Evolutionary conservation across 64 coral and sea anemone species (phyloP).

Genomic region (Montipora cactus): DNA sequence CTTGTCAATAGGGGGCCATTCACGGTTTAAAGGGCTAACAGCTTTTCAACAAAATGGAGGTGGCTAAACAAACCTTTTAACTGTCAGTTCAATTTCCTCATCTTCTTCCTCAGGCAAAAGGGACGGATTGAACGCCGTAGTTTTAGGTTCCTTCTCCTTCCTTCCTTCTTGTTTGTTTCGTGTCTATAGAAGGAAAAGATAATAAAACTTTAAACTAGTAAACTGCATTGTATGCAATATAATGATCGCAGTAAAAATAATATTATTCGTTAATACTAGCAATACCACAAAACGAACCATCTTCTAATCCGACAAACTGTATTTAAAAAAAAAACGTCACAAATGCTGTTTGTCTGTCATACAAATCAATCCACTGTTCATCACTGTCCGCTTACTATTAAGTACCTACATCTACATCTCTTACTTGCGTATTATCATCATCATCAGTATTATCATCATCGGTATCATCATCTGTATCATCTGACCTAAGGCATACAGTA

Average conservation of each 20-base stretch:
- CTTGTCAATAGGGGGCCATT: too few species aligned
- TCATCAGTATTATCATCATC: constrained; percentile 5
- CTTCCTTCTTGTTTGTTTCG: neutral
- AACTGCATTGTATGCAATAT: too few species aligned
- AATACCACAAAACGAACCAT: too few species aligned
- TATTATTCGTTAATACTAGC: too few species aligned
- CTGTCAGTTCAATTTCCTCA: constrained; percentile 19
- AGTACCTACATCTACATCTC: neutral
- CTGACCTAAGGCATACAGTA: neutral
- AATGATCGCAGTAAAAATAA: too few species aligned
- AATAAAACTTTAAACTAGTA: neutral
- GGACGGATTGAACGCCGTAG: constrained; percentile 11
- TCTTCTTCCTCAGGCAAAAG: constrained; percentile 47
- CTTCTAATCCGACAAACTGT: too few species aligned
- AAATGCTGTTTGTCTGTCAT: too few species aligned
- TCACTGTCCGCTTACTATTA: too few species aligned
- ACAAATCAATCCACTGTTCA: too few species aligned
- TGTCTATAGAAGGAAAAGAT: neutral
- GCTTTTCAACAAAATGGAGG: too few species aligned
- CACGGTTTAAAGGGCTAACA: too few species aligned
- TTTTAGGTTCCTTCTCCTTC: neutral
- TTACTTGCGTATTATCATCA: neutral
- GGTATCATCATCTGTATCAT: constrained; percentile 20
- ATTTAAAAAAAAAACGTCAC: too few species aligned
- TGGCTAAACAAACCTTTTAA: constrained; percentile 40